A percentile compares a stretch with the other conserved stretches of the same genome.
Evolutionary conservation across 2,888 invertebrate species (phyloP).

Genomic region (Drosophila parthenogenetica): DNA sequence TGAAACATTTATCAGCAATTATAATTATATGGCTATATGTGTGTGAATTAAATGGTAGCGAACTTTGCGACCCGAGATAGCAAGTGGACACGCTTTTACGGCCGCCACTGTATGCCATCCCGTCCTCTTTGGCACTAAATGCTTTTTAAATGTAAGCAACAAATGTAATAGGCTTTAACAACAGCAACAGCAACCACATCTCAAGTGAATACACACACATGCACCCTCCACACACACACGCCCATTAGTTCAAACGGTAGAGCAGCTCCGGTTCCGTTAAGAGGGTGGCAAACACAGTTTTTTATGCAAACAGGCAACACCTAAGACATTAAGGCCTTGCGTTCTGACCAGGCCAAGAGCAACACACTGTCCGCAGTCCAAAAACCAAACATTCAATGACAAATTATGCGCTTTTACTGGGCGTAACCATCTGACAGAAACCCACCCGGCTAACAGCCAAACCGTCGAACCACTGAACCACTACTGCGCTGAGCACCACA

Average conservation of each 20-base stretch:
- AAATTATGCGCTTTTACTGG: constrained; percentile 74
- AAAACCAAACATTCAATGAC: constrained; percentile 81
- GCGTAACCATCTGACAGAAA: constrained; percentile 57
- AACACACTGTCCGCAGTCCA: constrained; percentile 18
- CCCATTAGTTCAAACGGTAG: constrained; percentile 61
- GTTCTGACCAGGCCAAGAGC: constrained; percentile 11
- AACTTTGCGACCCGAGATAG: constrained; percentile 73
- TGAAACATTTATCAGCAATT: constrained; percentile 83
- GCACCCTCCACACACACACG: constrained; percentile 33
- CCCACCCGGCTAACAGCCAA: constrained; percentile 19
- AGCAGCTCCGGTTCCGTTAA: constrained; percentile 29
- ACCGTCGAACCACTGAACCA: neutral
- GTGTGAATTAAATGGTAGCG: constrained; percentile 80
- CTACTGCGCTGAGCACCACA: constrained; percentile 2
- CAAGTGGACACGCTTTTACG: constrained; percentile 49
- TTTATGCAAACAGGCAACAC: constrained; percentile 68
- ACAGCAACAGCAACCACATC: constrained; percentile 45
- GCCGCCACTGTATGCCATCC: constrained; percentile 51
- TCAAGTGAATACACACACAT: constrained; percentile 52
- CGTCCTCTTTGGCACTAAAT: constrained; percentile 48
- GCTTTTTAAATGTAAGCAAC: constrained; percentile 74
- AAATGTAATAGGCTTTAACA: constrained; percentile 52
- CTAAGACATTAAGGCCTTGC: constrained; percentile 67
- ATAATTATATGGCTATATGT: constrained; percentile 79
- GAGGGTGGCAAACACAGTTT: constrained; percentile 51